A percentile compares a stretch with the other conserved stretches of the same genome.
Evolutionary conservation across 2,113 vertebrate genomes (phyloP).

Genomic region (Hylia prasina): DNA sequence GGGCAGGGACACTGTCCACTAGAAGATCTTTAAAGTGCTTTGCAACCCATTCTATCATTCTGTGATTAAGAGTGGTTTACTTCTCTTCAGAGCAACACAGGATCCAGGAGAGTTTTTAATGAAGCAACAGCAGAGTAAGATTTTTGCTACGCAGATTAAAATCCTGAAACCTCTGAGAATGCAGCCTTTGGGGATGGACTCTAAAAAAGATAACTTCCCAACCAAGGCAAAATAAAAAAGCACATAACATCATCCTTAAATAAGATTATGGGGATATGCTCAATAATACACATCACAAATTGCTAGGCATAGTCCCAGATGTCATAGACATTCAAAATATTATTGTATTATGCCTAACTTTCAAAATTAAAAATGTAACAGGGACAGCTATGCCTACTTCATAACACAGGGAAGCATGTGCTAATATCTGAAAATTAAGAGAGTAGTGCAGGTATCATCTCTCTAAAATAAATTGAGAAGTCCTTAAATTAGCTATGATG

Average conservation of each 20-base stretch:
- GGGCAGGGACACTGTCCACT: background rate
- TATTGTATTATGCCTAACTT: background rate
- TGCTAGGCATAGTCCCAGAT: background rate
- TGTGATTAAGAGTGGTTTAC: background rate
- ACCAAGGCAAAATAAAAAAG: background rate
- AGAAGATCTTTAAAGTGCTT: background rate
- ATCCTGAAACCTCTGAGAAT: background rate
- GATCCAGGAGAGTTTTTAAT: background rate
- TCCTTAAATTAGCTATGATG: background rate
- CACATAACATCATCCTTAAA: background rate
- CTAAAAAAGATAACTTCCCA: background rate
- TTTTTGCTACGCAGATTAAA: background rate
- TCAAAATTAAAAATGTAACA: background rate
- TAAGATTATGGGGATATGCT: background rate
- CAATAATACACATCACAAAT: background rate
- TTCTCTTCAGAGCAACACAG: background rate
- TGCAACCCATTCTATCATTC: background rate
- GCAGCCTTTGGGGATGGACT: background rate
- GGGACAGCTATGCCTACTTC: background rate
- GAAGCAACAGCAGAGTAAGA: background rate
- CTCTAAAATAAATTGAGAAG: background rate
- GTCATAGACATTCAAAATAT: background rate
- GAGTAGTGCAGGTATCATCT: background rate
- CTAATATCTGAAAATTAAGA: background rate
- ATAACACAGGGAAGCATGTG: background rate